These are phyloP conservation scores for Trichogramma pretiosum DNA, from an alignment of 1,140 invertebrate species.

Conservation along the genomic window DNA sequence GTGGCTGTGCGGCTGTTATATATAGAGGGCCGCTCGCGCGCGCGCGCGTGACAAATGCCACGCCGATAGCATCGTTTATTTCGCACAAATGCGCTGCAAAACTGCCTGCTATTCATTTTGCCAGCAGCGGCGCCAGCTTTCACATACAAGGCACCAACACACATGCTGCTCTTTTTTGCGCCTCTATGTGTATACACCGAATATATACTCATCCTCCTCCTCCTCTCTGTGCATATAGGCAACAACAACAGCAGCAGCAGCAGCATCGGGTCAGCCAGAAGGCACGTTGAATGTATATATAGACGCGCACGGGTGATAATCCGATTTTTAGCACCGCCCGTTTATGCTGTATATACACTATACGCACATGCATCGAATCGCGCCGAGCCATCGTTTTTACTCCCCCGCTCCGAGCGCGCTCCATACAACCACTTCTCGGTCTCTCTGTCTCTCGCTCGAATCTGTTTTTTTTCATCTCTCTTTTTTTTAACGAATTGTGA, in stretches of 20 bases:
- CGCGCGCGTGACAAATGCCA: conserved; percentile 10
- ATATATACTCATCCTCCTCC: no score
- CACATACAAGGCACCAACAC: no score
- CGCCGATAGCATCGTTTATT: conserved; percentile 48
- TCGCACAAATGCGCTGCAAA: conserved; percentile 44
- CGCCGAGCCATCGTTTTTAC: no score
- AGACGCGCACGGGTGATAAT: no score
- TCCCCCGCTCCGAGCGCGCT: no score
- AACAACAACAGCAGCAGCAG: no score
- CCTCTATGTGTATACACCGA: no score
- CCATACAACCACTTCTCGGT: not conserved
- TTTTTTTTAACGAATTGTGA: conserved; percentile 9
- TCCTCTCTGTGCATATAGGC: no score
- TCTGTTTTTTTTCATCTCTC: conserved; percentile 2
- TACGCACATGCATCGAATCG: conserved; percentile 1
- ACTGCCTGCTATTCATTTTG: conserved; percentile 49
- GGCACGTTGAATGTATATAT: no score
- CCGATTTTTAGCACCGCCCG: conserved; percentile 25
- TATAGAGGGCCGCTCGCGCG: not conserved
- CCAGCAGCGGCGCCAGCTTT: conserved; percentile 32
- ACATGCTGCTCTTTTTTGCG: conserved; percentile 19
- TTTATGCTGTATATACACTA: conserved; percentile 15
- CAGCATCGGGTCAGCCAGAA: no score
- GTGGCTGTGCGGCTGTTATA: no score
- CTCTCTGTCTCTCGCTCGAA: not conserved